phyloP scores from a whole-genome alignment of 2,888 invertebrate genomes.

The Cephus sareptanus region DNA sequence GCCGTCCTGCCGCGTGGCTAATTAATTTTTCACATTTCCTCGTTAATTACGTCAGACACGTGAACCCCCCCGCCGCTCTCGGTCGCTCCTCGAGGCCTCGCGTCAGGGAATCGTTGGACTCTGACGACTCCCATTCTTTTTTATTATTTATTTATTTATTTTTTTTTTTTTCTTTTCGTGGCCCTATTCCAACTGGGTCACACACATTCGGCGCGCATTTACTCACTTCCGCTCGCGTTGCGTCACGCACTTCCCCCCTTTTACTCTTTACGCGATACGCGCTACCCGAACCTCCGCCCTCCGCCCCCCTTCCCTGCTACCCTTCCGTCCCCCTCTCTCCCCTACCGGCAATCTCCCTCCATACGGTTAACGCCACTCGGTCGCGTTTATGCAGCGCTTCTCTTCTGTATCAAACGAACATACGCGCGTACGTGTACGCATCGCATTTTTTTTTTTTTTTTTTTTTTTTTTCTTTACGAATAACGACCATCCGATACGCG shows the following conservation, averaged over 20 bases:
- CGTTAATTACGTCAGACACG: conserved; percentile 8
- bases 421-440: conserved; percentile 12
- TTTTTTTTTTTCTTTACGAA: background rate
- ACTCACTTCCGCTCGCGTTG: conserved; percentile 19
- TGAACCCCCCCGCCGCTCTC: conserved; percentile 13
- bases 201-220: conserved; percentile 9
- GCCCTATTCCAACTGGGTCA: conserved; percentile 17
- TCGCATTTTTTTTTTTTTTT: conserved; percentile 27
- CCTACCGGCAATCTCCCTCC: background rate
- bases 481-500: conserved; percentile 17
- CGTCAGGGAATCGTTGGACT: background rate
- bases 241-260: conserved; percentile 15
- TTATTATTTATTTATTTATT: background rate
- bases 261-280: background rate
- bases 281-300: background rate
- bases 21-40: background rate
- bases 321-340: conserved; percentile 26
- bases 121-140: background rate
- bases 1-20: background rate
- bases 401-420: background rate
- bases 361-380: background rate
- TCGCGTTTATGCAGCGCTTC: background rate
- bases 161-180: conserved; percentile 6
- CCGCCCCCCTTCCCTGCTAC: conserved; percentile 26
- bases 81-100: background rate